Evolutionary conservation across 1,140 invertebrate genomes (phyloP), one percentile per base, ranked within the genome.

Genomic region (Araneus ventricosus): DNA sequence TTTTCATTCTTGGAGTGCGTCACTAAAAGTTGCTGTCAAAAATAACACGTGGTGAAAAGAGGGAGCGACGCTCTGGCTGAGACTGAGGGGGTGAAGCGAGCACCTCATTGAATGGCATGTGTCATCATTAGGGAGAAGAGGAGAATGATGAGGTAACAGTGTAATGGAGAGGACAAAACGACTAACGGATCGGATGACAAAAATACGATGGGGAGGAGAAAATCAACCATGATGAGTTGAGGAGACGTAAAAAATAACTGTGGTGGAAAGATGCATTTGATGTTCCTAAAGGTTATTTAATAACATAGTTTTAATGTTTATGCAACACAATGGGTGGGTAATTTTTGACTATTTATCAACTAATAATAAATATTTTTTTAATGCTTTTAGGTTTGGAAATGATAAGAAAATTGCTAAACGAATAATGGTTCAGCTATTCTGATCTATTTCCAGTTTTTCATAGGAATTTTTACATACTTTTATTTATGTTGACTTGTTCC

Each of bases 61-160:
- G 45, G 39, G 27, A 52, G 82, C 82, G 82, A 84, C 39, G 70
- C 70, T 75, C 30, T 37, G 70, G 27, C 63, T 67, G 63, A 67
- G 63, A 14, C n/a, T n/a, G 30, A 75, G 70, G 17, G 70, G 70
- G 30, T 75, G 27, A 84, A 57, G 27, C 82, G 39, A 45, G 41
- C 82, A 84, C 82, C 82, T 52, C 24, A 84, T 30, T 84, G 82
- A 84, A 52, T 84, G 82, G 82, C 82, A 84, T 84, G 82, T 84
- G 82, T 84, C 82, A 84, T 52, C 82, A 52, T 52, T 84, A 84
- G 70, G 70, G 70, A 75, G 70, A 75, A 75, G 70, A 75, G 34
- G 45, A 84, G 82, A 84, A n/a, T 41, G 70, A 75, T 75, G 70
- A 75, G 70, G 70, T 34, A 75, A 75, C 70, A 75, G 70, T 75